Conservation (phyloP, 2,888 invertebrate genomes). For the Lissonota sp. region DNA sequence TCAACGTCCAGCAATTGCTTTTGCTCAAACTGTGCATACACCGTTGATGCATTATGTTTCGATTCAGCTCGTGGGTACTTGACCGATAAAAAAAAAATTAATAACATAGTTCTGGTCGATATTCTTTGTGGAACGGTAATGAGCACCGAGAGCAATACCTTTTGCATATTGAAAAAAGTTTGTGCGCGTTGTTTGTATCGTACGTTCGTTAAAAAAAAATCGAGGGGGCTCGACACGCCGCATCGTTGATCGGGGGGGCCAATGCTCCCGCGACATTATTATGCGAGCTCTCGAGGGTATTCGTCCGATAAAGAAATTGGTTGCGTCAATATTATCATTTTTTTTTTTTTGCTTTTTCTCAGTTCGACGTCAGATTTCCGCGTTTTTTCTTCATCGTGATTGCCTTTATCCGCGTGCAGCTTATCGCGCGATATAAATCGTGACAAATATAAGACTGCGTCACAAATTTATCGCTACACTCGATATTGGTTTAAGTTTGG, state of each 20-base stretch:
- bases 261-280: constrained; percentile 60
- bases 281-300: constrained; percentile 58
- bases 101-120: constrained; percentile 13
- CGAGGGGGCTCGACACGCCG: constrained; percentile 37
- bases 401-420: neutral
- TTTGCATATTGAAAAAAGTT: constrained; percentile 47
- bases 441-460: neutral
- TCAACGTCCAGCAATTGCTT: constrained; percentile 39
- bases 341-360: constrained; percentile 14
- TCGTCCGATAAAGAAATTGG: constrained; percentile 63
- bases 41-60: constrained; percentile 47
- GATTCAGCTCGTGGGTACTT: constrained; percentile 29
- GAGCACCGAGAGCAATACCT: constrained; percentile 33
- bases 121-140: constrained; percentile 54
- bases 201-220: too few relatives aligned
- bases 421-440: constrained; percentile 21
- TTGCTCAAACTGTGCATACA: constrained; percentile 38
- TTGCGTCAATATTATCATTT: constrained; percentile 55
- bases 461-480: neutral
- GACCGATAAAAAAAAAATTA: constrained; percentile 47
- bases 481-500: constrained; percentile 1
- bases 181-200: neutral
- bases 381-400: neutral
- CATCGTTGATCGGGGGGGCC: constrained; percentile 41
- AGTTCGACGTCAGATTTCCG: constrained; percentile 2